Evolutionary conservation across 1,140 invertebrate species (phyloP).

Genomic region (Brachionus rubens): DNA sequence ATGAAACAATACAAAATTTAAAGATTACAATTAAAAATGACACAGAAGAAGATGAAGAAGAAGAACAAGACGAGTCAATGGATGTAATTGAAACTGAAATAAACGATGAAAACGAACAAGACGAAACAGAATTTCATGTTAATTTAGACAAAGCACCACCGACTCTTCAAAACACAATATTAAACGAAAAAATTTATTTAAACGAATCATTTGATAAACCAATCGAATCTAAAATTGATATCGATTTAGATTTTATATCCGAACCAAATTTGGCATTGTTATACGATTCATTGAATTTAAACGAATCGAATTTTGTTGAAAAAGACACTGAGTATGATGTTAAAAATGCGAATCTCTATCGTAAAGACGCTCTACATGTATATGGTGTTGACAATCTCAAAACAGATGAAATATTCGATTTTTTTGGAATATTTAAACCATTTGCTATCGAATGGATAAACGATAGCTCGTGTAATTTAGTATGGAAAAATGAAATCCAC

Average conservation of each 20-base stretch:
- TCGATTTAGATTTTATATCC: not conserved
- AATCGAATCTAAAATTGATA: not conserved
- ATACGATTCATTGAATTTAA: not conserved
- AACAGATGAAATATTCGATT: constrained; percentile 36
- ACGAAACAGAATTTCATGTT: constrained; percentile 40
- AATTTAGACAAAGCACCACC: constrained; percentile 45
- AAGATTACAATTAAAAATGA: constrained; percentile 17
- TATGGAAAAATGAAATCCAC: not conserved
- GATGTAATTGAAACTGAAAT: not conserved
- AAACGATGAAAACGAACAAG: not conserved
- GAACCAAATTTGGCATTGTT: constrained; percentile 12
- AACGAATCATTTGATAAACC: not conserved
- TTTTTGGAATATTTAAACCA: constrained; percentile 17
- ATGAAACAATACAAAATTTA: not conserved
- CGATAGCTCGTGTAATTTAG: constrained; percentile 32
- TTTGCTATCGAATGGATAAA: constrained; percentile 45
- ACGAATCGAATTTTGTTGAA: not conserved
- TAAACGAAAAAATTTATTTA: constrained; percentile 40
- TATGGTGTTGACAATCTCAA: constrained; percentile 26
- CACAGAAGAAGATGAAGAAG: not conserved
- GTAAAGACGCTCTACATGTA: constrained; percentile 15
- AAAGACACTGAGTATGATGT: not conserved
- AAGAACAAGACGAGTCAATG: not conserved
- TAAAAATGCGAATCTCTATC: not conserved
- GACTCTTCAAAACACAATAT: constrained; percentile 22